Base-by-base conservation (phyloP, 2,888 invertebrate genomes). In the Lysandra bellargus region DNA sequence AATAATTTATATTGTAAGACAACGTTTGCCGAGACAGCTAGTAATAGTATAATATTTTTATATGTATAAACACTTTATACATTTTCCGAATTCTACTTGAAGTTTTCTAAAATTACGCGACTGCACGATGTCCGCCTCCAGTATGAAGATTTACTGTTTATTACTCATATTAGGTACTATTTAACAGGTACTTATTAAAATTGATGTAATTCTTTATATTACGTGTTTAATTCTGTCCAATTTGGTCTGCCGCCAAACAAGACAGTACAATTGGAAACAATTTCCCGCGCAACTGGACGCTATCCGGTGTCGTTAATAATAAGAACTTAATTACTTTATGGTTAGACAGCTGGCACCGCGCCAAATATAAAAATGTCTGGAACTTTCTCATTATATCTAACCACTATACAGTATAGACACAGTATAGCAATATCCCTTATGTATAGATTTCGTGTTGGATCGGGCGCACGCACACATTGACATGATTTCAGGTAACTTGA, bases 281-380 rank as follows among this genome's bases (percentile, higher is more conserved):
- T 79, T 79, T 79, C 75, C 74, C 74, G 74, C 79, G 74, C 79
- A 75, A 74, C 79, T 61, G 79, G 75, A 74, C 61, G 72, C 37
- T 30, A 17, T 49, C 72, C 49, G 49, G 79, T 79, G 60, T 79
- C 79, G 49, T 79, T 79, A 74, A 79, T 79, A 79, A 74, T 79
- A 79, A 79, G 74, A 75, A 75, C 79, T 75, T 79, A 79, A 79
- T 79, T 79, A 75, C 79, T 75, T 75, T 79, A 60, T 64, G 60
- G 61, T 79, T 61, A 73, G 74, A 61, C 60, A 75, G 74, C 49
- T 79, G 79, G 74, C 57, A 17, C 75, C 6, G n/a, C 33, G 79
- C 79, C 75, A 79, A 79, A 79, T 75, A 75, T 57, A 79, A 79
- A 60, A 75, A 79, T 79, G 23, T 40, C 76, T 57, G 57, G 7